These are phyloP conservation scores for Trialeurodes vaporariorum DNA, from an alignment of 1,140 invertebrate species.

Conservation along the genomic window DNA sequence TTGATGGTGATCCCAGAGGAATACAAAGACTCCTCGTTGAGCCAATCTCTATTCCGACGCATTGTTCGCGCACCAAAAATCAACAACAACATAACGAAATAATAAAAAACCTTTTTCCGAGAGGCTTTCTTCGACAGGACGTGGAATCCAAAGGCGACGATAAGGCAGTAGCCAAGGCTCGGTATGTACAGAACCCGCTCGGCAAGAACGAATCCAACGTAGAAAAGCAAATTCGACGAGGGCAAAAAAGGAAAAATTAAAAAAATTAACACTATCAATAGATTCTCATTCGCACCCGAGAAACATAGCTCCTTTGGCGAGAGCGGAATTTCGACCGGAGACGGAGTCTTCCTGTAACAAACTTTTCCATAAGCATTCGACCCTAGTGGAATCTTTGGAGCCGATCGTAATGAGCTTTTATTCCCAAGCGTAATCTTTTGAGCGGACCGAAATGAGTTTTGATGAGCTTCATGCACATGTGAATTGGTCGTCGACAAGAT, in stretches of 20 bases:
- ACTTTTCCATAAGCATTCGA: conserved; percentile 10
- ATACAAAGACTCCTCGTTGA: conserved; percentile 85
- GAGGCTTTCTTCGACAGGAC: conserved; percentile 30
- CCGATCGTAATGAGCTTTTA: too few relatives aligned
- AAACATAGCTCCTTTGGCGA: too few relatives aligned
- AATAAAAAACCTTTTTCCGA: conserved; percentile 25
- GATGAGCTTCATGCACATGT: too few relatives aligned
- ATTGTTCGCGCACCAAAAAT: conserved; percentile 65
- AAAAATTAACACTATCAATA: conserved; percentile 43
- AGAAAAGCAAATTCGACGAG: conserved; percentile 86
- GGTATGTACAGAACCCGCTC: conserved; percentile 91
- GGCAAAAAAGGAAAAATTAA: conserved; percentile 84
- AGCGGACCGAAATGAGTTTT: too few relatives aligned
- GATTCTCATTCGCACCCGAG: conserved; percentile 43
- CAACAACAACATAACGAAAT: conserved; percentile 44
- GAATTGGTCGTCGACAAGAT: background rate
- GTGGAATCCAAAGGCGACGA: conserved; percentile 55
- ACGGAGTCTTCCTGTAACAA: background rate
- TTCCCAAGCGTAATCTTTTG: too few relatives aligned
- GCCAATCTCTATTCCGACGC: conserved; percentile 78
- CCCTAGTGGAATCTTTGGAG: too few relatives aligned
- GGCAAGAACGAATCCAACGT: conserved; percentile 93
- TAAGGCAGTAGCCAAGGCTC: conserved; percentile 86
- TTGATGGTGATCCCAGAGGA: conserved; percentile 81
- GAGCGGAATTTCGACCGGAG: too few relatives aligned